Evolutionary conservation across 2,888 invertebrate species (phyloP).

Genomic region (Trichogramma evanescens): DNA sequence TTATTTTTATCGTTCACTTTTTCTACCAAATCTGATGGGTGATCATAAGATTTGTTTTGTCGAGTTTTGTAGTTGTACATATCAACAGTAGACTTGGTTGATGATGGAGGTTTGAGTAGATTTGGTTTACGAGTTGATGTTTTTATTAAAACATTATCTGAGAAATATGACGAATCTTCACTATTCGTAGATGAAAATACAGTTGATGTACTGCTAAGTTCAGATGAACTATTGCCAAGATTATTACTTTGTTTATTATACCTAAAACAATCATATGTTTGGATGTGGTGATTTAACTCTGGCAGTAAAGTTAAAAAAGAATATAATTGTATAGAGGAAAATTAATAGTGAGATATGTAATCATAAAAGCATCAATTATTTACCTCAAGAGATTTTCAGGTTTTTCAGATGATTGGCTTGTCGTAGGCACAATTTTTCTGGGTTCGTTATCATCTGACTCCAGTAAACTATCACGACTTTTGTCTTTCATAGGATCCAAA

Average conservation of each 20-base stretch:
- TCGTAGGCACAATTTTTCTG: constrained; percentile 25
- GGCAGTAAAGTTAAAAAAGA: no score
- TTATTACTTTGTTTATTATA: constrained; percentile 29
- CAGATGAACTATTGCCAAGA: constrained; percentile 30
- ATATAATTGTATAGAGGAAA: no score
- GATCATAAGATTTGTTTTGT: constrained; percentile 33
- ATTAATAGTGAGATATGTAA: neutral
- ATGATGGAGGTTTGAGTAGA: constrained; percentile 25
- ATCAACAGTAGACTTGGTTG: constrained; percentile 32
- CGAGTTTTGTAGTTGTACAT: constrained; percentile 38
- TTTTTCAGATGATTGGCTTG: constrained; percentile 27
- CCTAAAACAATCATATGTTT: neutral
- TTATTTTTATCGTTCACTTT: constrained; percentile 32
- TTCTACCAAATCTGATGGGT: constrained; percentile 37
- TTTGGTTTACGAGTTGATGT: constrained; percentile 17
- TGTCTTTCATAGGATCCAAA: constrained; percentile 13
- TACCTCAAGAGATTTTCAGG: constrained; percentile 33
- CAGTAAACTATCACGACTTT: constrained; percentile 8
- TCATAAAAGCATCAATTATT: neutral
- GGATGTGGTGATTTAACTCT: no score
- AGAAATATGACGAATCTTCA: constrained; percentile 42
- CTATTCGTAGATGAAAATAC: constrained; percentile 34
- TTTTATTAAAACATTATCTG: constrained; percentile 29
- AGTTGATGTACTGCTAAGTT: constrained; percentile 27
- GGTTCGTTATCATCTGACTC: constrained; percentile 28